Evolutionary conservation across 2,888 invertebrate genomes (phyloP).

Genomic region (Drosophila ochracea): DNA sequence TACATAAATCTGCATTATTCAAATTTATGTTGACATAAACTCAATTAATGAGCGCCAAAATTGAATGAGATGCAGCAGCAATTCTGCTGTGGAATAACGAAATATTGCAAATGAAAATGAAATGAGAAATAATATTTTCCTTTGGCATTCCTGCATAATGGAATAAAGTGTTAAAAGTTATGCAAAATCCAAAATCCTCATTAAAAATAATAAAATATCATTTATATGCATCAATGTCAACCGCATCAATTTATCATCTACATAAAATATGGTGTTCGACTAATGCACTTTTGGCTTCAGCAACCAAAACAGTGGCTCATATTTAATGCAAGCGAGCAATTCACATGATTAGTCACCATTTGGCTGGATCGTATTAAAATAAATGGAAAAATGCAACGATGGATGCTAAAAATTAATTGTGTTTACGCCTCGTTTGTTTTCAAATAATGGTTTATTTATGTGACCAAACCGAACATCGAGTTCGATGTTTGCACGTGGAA

Average conservation of each 20-base stretch:
- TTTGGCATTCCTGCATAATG: not conserved
- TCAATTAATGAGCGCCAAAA: conserved; percentile 8
- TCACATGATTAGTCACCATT: conserved; percentile 59
- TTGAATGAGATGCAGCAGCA: not conserved
- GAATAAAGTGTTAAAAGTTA: not conserved
- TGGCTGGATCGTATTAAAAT: conserved; percentile 30
- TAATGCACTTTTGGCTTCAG: conserved; percentile 19
- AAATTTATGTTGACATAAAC: conserved; percentile 36
- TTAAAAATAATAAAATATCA: conserved; percentile 11
- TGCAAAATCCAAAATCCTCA: not conserved
- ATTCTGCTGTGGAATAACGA: not conserved
- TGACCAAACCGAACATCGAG: not conserved
- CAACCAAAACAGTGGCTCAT: conserved; percentile 5
- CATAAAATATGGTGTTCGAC: conserved; percentile 24
- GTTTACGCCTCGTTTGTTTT: not conserved
- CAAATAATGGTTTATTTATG: conserved; percentile 7
- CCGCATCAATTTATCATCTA: conserved; percentile 35
- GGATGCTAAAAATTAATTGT: not conserved
- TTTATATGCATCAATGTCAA: not conserved
- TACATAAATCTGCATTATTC: conserved; percentile 29
- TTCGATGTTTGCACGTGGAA: conserved; percentile 32
- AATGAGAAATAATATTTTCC: not conserved
- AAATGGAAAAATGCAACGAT: conserved; percentile 31
- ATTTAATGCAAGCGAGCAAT: conserved; percentile 43
- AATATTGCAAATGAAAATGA: not conserved